Evolutionary conservation across 2,797 vertebrate genomes (phyloP).

Genomic region (Thamnophis elegans): DNA sequence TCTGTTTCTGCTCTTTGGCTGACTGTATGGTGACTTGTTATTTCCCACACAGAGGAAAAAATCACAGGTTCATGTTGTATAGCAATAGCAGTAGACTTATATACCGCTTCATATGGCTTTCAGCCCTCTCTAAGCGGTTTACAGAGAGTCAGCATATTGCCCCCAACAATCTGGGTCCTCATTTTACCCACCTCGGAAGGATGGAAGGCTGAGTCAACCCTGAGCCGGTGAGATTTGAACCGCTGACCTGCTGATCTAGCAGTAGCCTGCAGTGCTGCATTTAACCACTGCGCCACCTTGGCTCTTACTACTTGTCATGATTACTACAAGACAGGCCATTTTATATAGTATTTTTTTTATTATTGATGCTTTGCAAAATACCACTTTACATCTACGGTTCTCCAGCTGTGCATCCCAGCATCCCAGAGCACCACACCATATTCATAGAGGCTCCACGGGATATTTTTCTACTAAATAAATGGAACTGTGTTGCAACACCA

Average conservation of each 20-base stretch:
- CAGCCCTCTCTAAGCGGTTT: too few species aligned
- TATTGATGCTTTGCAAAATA: background rate
- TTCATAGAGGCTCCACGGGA: background rate
- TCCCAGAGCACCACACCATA: background rate
- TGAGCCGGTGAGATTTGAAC: too few species aligned
- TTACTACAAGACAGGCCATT: background rate
- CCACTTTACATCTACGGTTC: background rate
- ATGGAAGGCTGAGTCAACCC: too few species aligned
- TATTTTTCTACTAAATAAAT: background rate
- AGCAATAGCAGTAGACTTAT: too few species aligned
- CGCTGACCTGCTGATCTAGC: too few species aligned
- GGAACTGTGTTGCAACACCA: background rate
- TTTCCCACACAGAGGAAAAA: background rate
- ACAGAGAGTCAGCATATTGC: too few species aligned
- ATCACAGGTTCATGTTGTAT: background rate
- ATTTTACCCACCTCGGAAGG: too few species aligned
- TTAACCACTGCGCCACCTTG: too few species aligned
- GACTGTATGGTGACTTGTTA: slow-evolving; percentile 5
- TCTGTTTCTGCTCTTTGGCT: background rate
- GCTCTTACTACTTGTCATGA: too few species aligned
- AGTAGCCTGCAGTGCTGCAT: too few species aligned
- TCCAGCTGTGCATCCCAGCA: background rate
- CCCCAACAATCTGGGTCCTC: too few species aligned
- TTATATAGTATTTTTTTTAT: background rate
- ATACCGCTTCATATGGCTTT: too few species aligned